These are phyloP conservation scores for Drosophila prostipennis DNA, from an alignment of 2,888 invertebrate genomes.

Conservation along the genomic window DNA sequence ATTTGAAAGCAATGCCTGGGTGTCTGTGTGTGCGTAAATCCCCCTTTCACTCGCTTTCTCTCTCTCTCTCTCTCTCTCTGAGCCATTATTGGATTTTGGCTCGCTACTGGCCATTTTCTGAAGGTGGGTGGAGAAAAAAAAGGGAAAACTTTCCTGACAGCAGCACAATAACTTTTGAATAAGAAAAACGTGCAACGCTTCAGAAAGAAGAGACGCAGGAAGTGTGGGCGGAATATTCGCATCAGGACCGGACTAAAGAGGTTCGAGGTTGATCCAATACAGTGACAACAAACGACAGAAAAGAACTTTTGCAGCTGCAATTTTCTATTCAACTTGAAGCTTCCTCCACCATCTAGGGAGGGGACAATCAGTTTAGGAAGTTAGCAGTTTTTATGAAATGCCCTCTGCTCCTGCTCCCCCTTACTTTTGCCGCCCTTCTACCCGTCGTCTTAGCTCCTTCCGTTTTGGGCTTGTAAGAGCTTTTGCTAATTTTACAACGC, in stretches of 20 bases:
- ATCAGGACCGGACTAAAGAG: conserved; percentile 17
- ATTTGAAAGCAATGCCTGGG: conserved; percentile 64
- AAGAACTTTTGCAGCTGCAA: conserved; percentile 47
- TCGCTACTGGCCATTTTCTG: conserved; percentile 40
- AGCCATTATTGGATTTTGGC: conserved; percentile 70
- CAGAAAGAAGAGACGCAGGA: conserved; percentile 3
- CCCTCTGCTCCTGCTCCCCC: conserved; percentile 5
- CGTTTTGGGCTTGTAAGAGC: conserved; percentile 15
- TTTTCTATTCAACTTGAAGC: conserved; percentile 55
- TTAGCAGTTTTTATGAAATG: conserved; percentile 37
- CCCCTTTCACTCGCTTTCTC: conserved; percentile 1
- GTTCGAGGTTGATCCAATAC: conserved; percentile 36
- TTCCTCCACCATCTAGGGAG: conserved; percentile 16
- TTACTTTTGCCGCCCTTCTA: background rate
- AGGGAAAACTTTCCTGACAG: conserved; percentile 57
- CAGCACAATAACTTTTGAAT: conserved; percentile 73
- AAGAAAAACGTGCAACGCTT: conserved; percentile 55
- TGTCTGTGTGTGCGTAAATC: conserved; percentile 61
- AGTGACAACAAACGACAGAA: conserved; percentile 27
- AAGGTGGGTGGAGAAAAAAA: conserved; percentile 42
- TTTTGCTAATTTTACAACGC: conserved; percentile 40
- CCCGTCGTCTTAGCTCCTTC: background rate
- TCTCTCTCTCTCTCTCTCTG: conserved; percentile 9
- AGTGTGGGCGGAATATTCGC: conserved; percentile 27
- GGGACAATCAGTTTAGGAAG: conserved; percentile 31